phyloP scores from a whole-genome alignment of 2,888 invertebrate species.

The Choristoneura rosaceana region DNA sequence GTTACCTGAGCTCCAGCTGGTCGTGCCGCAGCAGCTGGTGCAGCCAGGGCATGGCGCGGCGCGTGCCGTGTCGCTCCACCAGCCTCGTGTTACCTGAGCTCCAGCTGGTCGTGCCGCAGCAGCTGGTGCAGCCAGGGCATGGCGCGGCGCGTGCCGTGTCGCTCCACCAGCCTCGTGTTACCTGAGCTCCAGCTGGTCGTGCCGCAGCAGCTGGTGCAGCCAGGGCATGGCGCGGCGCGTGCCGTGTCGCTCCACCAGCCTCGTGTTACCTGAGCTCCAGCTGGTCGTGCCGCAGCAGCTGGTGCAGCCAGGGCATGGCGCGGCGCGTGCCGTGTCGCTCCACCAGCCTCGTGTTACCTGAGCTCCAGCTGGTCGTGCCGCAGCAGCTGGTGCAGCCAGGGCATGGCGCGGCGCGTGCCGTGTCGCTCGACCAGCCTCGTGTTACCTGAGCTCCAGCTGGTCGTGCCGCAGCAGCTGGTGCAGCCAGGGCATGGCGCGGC shows the following conservation, averaged over 20 bases:
- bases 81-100: no score
- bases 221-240: no score
- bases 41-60: conserved; percentile 91
- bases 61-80: no score
- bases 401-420: no score
- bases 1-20: conserved; percentile 95
- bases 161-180: conserved; percentile 96
- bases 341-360: conserved; percentile 96
- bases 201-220: conserved; percentile 94
- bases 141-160: conserved; percentile 95
- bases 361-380: conserved; percentile 96
- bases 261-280: conserved; percentile 65
- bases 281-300: conserved; percentile 96
- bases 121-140: conserved; percentile 99
- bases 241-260: no score
- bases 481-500: conserved; percentile 98
- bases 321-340: conserved; percentile 95
- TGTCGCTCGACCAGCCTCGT: no score
- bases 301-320: conserved; percentile 98
- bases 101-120: conserved; percentile 95
- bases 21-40: conserved; percentile 96
- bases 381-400: conserved; percentile 94
- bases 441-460: conserved; percentile 83
- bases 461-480: conserved; percentile 97
- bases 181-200: conserved; percentile 96